A percentile compares a stretch with the other conserved stretches of the same genome.
Evolutionary conservation across 1,140 invertebrate genomes (phyloP).

Genomic region (Oppia nitens): DNA sequence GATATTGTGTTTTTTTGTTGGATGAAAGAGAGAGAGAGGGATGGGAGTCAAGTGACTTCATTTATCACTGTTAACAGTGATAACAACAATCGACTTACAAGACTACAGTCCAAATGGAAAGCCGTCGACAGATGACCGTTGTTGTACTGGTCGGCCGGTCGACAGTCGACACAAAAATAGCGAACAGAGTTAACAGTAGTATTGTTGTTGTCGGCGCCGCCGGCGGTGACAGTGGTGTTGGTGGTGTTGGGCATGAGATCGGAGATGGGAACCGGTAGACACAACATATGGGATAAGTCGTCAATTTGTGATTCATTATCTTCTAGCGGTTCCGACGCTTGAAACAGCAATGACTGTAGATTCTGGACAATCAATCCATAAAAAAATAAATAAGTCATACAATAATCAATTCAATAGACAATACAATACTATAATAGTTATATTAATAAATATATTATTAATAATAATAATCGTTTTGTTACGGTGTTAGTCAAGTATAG

Average conservation of each 20-base stretch:
- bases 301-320: conserved; percentile 8
- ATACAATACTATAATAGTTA: too few species aligned
- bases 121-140: conserved; percentile 87
- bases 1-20: not conserved
- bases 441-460: too few species aligned
- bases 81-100: conserved; percentile 41
- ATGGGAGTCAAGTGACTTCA: too few species aligned
- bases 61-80: too few species aligned
- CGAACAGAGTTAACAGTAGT: conserved; percentile 28
- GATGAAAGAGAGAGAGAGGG: too few species aligned
- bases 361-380: conserved; percentile 12
- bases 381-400: conserved; percentile 3
- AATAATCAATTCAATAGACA: too few species aligned
- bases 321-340: conserved; percentile 3
- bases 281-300: conserved; percentile 60
- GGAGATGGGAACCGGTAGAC: conserved; percentile 67
- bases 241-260: conserved; percentile 30
- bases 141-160: conserved; percentile 91
- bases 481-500: too few species aligned
- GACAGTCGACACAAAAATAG: conserved; percentile 93
- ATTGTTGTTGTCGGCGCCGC: conserved; percentile 31
- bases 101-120: conserved; percentile 90
- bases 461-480: too few species aligned
- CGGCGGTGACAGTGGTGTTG: conserved; percentile 53
- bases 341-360: conserved; percentile 13